Percentiles rank a stretch among this genome's conserved stretches.
Conservation (phyloP, 2,797 vertebrate genomes). For the Spinus pinus region DNA sequence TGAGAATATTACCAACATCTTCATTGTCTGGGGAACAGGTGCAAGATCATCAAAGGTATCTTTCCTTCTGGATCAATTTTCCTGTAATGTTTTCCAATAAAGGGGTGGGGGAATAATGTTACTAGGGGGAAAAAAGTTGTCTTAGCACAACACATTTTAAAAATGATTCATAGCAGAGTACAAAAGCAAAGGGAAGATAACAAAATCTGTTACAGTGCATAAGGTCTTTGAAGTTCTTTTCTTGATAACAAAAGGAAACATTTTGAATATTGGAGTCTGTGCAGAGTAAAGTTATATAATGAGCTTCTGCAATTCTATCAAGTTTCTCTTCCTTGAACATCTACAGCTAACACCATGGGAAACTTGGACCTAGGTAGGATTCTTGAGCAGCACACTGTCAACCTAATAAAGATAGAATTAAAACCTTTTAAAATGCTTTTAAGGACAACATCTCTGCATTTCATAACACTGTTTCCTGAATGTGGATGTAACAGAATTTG, state of each 20-base stretch:
- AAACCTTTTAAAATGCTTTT: neutral
- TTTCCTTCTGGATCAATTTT: conserved; percentile 69
- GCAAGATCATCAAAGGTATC: conserved; percentile 70
- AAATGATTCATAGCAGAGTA: conserved; percentile 66
- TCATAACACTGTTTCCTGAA: neutral
- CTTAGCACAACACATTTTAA: conserved; percentile 47
- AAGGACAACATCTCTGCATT: neutral
- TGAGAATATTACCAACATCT: conserved; percentile 71
- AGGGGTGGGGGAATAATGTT: conserved; percentile 42
- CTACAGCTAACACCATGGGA: neutral
- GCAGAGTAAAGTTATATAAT: neutral
- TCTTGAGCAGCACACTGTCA: neutral
- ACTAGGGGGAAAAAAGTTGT: conserved; percentile 11
- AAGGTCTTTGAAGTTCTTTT: conserved; percentile 22
- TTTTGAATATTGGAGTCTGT: neutral
- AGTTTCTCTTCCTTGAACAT: neutral
- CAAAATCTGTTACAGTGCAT: conserved; percentile 53
- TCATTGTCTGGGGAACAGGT: conserved; percentile 70
- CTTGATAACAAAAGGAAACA: neutral
- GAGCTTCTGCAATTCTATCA: neutral
- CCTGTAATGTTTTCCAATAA: conserved; percentile 59
- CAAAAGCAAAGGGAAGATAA: conserved; percentile 44
- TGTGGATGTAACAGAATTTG: neutral
- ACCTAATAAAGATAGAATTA: neutral
- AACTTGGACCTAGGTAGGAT: neutral